Conservation (phyloP, 1,140 invertebrate species). For the Microplitis mediator region DNA sequence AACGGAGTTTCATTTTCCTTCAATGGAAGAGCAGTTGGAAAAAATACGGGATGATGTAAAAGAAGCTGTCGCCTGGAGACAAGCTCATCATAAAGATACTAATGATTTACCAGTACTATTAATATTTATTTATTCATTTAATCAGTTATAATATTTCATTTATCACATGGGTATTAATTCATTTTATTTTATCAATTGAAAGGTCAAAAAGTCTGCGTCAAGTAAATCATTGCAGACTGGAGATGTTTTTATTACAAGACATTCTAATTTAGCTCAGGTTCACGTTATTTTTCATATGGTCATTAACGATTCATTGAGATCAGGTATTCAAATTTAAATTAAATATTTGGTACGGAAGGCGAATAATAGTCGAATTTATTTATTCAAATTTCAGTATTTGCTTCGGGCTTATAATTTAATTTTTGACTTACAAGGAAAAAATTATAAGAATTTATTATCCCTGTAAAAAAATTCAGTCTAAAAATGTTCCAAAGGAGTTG, state of each 20-base stretch:
- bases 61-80: slow-evolving; percentile 63
- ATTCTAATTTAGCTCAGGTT: slow-evolving; percentile 94
- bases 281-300: slow-evolving; percentile 96
- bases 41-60: slow-evolving; percentile 69
- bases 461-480: no score
- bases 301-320: slow-evolving; percentile 74
- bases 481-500: no score
- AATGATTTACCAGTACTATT: slow-evolving; percentile 48
- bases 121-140: not conserved
- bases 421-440: no score
- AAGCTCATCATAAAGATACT: slow-evolving; percentile 55
- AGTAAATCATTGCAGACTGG: slow-evolving; percentile 76
- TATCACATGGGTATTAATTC: not conserved
- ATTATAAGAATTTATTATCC: no score
- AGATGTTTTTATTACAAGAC: slow-evolving; percentile 92
- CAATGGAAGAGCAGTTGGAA: slow-evolving; percentile 85
- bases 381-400: no score
- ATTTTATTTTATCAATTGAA: slow-evolving; percentile 4
- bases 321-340: slow-evolving; percentile 53
- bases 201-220: slow-evolving; percentile 52
- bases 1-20: slow-evolving; percentile 89
- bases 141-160: not conserved
- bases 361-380: no score
- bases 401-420: no score
- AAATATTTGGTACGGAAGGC: not conserved